These are phyloP conservation scores for Antechinus flavipes DNA, from an alignment of 2,113 vertebrate species.

Conservation along the genomic window DNA sequence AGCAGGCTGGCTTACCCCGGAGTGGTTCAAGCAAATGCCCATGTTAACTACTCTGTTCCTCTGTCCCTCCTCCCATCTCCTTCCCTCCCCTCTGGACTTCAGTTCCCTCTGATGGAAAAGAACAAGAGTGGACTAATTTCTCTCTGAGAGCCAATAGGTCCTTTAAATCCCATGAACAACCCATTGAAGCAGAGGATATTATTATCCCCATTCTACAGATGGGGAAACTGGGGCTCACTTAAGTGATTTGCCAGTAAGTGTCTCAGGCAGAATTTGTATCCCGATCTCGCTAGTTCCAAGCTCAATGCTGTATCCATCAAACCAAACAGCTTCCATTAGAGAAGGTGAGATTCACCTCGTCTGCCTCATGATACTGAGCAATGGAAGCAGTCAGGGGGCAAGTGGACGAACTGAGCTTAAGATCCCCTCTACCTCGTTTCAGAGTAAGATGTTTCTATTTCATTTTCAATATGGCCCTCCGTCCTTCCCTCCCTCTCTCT, in stretches of 20 bases:
- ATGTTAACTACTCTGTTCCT: no score
- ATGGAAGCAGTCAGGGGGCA: not conserved
- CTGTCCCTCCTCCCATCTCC: not conserved
- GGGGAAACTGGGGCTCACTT: not conserved
- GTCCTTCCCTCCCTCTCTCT: not conserved
- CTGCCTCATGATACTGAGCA: not conserved
- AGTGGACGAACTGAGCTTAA: not conserved
- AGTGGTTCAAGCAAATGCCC: not conserved
- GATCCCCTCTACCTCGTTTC: not conserved
- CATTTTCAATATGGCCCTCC: not conserved
- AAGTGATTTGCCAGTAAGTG: not conserved
- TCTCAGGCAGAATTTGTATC: not conserved
- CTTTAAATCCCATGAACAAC: not conserved
- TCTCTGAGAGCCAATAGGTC: not conserved
- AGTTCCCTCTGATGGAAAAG: not conserved
- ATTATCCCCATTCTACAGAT: not conserved
- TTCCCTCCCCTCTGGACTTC: not conserved
- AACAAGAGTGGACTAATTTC: not conserved
- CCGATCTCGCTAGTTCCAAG: not conserved
- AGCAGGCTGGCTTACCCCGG: not conserved
- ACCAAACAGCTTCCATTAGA: no score
- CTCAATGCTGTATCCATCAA: not conserved
- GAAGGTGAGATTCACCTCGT: not conserved
- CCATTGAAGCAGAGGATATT: not conserved
- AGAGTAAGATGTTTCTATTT: not conserved